A percentile compares a stretch with the other conserved stretches of the same genome.
These are phyloP conservation scores for Acromyrmex charruanus DNA, from an alignment of 1,140 invertebrate genomes.

Conservation along the genomic window DNA sequence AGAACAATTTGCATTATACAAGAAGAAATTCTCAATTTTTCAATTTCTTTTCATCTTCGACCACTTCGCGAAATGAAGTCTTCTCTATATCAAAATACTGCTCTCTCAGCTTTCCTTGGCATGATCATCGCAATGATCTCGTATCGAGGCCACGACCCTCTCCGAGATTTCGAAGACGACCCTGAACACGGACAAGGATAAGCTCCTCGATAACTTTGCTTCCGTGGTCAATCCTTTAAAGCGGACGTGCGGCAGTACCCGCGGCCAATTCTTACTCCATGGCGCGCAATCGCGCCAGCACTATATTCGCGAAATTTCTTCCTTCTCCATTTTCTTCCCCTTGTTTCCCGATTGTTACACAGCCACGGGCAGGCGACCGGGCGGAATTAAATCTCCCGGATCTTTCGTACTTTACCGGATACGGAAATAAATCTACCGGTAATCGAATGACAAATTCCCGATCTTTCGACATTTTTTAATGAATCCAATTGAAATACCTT, in stretches of 20 bases:
- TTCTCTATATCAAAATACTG: slow-evolving; percentile 29
- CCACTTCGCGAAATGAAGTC: not conserved
- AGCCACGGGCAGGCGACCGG: slow-evolving; percentile 9
- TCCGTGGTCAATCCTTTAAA: slow-evolving; percentile 73
- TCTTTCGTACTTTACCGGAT: slow-evolving; percentile 23
- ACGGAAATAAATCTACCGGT: slow-evolving; percentile 59
- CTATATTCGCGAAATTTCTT: slow-evolving; percentile 29
- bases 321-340: slow-evolving; percentile 30
- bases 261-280: slow-evolving; percentile 14
- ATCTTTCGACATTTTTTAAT: slow-evolving; percentile 70
- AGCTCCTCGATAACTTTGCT: slow-evolving; percentile 46
- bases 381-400: slow-evolving; percentile 65
- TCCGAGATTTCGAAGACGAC: slow-evolving; percentile 48
- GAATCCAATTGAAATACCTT: slow-evolving; percentile 60
- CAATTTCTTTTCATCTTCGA: slow-evolving; percentile 7
- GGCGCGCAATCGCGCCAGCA: slow-evolving; percentile 19
- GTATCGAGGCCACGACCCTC: slow-evolving; percentile 47
- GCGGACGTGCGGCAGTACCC: slow-evolving; percentile 63
- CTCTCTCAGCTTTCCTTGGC: slow-evolving; percentile 21
- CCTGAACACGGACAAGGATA: slow-evolving; percentile 53
- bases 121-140: slow-evolving; percentile 47
- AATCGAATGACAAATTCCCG: slow-evolving; percentile 70
- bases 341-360: slow-evolving; percentile 61
- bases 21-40: slow-evolving; percentile 3
- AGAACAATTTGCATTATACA: not conserved